Base-by-base conservation (phyloP, 2,888 invertebrate genomes). In the Zaprionus bogoriensis region DNA sequence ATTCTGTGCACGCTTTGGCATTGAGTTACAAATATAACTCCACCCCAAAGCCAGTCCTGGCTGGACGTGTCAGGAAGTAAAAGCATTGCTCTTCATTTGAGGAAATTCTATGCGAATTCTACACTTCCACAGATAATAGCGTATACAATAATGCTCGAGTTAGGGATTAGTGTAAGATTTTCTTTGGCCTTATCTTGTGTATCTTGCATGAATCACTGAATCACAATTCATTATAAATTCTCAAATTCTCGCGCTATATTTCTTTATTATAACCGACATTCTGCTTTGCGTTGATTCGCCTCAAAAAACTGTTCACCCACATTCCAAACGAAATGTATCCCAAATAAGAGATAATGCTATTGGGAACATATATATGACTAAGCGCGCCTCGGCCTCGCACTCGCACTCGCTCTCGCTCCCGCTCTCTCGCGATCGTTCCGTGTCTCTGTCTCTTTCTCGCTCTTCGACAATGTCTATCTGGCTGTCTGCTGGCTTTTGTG, bases 231-330 rank as follows among this genome's bases (percentile, higher is more conserved):
- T n/a, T n/a, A n/a, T n/a, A 3, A 30, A 5, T 30, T 10, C n/a
- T 12, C 5, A 30, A 4, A 30, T 30, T 30, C n/a, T n/a, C n/a
- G n/a, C n/a, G n/a, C n/a, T 12, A 30, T 30, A 9, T 7, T 10
- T 4, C 28, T 47, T 38, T 4, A 32, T 30, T 17, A 30, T 19
- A 47, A 47, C 42, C 32, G 41, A 50, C 30, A 57, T 57, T 41
- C 41, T 22, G 52, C 36, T 54, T 47, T 38, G 20, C 48, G 10
- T 32, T 59, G 45, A 59, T 39, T 53, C 46, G 39, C 4, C 23
- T 25, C 39, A 23, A 10, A 55, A 59, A 59, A 30, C 19, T 39
- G 30, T 41, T 53, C 59, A 59, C 59, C 59, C 59, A 59, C 60
- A 55, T 60, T 60, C 55, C 52, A 44, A 58, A 44, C 58, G 36